Evolutionary conservation across 1,140 invertebrate species (phyloP).

Genomic region (Ceratina japonica): DNA sequence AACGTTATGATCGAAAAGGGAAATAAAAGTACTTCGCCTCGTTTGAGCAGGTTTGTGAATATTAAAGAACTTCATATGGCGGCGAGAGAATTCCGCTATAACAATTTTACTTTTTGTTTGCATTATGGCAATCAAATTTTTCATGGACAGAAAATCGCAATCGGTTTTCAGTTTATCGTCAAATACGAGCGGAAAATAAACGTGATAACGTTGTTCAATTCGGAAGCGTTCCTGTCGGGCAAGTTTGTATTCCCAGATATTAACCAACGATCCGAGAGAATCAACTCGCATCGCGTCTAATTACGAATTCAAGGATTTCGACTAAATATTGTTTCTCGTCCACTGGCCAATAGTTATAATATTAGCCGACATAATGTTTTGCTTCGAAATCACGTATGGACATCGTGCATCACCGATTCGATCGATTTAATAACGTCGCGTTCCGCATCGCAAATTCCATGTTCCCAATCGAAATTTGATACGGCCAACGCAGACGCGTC

Average conservation of each 20-base stretch:
- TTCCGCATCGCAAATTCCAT: conserved; percentile 11
- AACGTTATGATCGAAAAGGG: neutral
- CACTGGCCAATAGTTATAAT: conserved; percentile 19
- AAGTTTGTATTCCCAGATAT: conserved; percentile 55
- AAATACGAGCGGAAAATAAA: conserved; percentile 65
- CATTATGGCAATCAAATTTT: neutral
- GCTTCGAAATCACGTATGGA: neutral
- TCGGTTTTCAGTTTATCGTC: conserved; percentile 31
- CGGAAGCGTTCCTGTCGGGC: conserved; percentile 57
- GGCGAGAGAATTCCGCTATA: conserved; percentile 10
- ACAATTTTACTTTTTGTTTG: conserved; percentile 25
- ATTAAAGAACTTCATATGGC: neutral
- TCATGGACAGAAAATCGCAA: conserved; percentile 9
- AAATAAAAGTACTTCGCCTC: neutral
- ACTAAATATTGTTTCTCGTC: conserved; percentile 43
- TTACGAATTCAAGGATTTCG: conserved; percentile 55
- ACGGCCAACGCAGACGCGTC: no score
- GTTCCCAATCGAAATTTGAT: conserved; percentile 1
- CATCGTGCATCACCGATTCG: conserved; percentile 28
- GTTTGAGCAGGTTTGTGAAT: no score
- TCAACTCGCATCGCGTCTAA: conserved; percentile 52
- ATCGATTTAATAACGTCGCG: neutral
- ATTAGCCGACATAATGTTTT: conserved; percentile 2
- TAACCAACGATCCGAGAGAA: conserved; percentile 32
- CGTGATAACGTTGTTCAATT: conserved; percentile 58